Evolutionary conservation across 2,113 vertebrate genomes (phyloP).

Genomic region (Alethe diademata): DNA sequence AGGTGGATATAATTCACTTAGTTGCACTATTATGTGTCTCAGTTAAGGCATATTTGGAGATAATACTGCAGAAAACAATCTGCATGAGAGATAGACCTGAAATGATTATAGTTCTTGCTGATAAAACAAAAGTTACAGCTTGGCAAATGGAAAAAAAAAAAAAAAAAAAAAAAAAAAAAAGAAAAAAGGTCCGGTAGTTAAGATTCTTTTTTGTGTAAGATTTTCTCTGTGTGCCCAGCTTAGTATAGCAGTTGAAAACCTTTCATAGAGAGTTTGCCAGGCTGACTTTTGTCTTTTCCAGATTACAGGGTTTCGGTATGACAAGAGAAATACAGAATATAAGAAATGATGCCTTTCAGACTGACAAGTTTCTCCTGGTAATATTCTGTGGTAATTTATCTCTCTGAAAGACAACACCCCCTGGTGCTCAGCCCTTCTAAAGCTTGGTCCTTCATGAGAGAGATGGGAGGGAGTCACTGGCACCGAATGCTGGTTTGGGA

Average conservation of each 20-base stretch:
- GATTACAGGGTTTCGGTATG: background rate
- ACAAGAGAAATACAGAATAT: background rate
- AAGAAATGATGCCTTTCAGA: background rate
- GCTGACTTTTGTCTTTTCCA: background rate
- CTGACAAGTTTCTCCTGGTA: background rate
- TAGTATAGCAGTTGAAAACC: background rate
- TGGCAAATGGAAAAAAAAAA: background rate
- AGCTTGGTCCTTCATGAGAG: background rate
- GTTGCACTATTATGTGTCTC: background rate
- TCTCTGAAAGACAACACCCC: background rate
- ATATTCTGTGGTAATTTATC: background rate
- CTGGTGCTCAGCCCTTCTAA: background rate
- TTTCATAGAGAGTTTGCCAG: background rate
- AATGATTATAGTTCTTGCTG: background rate
- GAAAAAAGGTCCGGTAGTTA: rapidly evolving
- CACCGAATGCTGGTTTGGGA: rapidly evolving
- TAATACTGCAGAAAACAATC: background rate
- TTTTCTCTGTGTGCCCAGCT: background rate
- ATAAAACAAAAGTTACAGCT: background rate
- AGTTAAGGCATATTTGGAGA: background rate
- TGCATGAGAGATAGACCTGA: background rate
- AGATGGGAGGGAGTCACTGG: background rate
- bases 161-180: background rate
- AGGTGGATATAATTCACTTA: background rate
- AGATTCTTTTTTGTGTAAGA: background rate